Evolutionary conservation across 1,140 invertebrate species (phyloP), one percentile per base, ranked within the genome.

Genomic region (Caenorhabditis inopinata): DNA sequence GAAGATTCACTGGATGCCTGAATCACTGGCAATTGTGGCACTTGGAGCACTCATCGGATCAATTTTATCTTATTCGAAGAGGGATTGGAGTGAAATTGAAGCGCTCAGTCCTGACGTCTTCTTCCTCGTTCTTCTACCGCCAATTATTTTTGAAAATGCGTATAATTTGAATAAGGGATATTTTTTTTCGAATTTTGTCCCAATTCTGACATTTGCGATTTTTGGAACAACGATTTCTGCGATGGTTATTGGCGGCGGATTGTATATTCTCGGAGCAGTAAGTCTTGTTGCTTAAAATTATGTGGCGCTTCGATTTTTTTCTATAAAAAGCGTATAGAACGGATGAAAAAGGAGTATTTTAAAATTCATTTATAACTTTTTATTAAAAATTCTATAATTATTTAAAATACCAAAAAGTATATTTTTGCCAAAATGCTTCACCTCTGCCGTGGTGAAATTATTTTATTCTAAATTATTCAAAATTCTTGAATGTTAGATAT

Each of bases 101-200:
- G 82, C 82, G 9, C 68, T 83, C n/a, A 83, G 73, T 49, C 95
- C 96, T 45, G 78, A 98, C 90, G 94, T 98, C 88, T 98, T 98
- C 90, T 98, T 98, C 89, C 97, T 98, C 89, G 96, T 98, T 45
- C 94, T 98, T 85, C 90, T 98, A 76, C 96, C 96, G 58, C 95
- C 96, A 11, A 98, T 98, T 77, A 98, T 98, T 85, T 98, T 98
- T 89, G 94, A 97, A 91, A 96, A 96, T 82, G 96, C 96, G 18
- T 98, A 97, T 90, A 96, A 94, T 85, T 92, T 98, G 84, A 97
- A 97, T 90, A 92, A 94, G 90, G 96, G 96, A 47, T 94, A 96
- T 90, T 98, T 98, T 90, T 98, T 98, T 91, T 92, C 94, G 81
- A 98, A 98, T 90, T 91, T 98, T 85, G 96, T 96, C 82, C 94